phyloP scores from a whole-genome alignment of 2,888 invertebrate species.

The Chironomus tentans region DNA sequence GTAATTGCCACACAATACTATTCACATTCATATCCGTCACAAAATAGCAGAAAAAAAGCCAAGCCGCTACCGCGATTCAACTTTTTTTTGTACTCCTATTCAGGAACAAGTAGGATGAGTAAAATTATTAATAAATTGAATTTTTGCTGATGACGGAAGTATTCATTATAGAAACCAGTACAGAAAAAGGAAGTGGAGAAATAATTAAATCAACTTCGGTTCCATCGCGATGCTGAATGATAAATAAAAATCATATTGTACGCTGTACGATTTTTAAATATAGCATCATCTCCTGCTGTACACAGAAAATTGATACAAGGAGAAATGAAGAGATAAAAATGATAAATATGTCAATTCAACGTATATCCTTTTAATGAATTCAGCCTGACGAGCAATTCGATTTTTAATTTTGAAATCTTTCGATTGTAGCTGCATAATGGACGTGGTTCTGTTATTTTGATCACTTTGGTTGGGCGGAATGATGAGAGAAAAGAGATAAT shows the following conservation, averaged over 20 bases:
- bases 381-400: neutral
- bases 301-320: neutral
- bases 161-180: neutral
- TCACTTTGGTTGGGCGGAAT: too few species aligned
- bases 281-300: too few species aligned
- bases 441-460: too few species aligned
- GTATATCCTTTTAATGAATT: neutral
- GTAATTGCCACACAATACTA: neutral
- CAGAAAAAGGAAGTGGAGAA: neutral
- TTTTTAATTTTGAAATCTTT: neutral
- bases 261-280: too few species aligned
- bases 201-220: neutral
- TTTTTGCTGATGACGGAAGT: neutral
- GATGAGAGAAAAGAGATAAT: too few species aligned
- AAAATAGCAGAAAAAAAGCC: neutral
- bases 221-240: neutral
- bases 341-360: constrained; percentile 1
- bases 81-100: neutral
- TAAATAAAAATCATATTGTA: neutral
- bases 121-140: neutral
- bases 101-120: neutral
- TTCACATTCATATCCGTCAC: neutral
- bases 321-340: neutral
- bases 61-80: neutral
- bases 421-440: too few species aligned